Percentiles rank a stretch among this genome's conserved stretches.
Evolutionary conservation across 2,888 invertebrate genomes (phyloP).

Genomic region (Agrotis puta): DNA sequence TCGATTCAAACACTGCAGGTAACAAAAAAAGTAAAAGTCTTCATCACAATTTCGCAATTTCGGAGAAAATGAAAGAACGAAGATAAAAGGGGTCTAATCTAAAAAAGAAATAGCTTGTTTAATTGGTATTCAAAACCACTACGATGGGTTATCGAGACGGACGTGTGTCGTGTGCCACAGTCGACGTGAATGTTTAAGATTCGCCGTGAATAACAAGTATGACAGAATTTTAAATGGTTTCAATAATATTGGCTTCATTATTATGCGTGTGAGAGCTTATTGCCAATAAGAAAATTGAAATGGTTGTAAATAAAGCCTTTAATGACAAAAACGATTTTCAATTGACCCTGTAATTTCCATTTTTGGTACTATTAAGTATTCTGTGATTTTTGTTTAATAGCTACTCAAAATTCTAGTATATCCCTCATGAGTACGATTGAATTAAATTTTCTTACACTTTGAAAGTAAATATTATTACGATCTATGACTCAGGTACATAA

Average conservation of each 20-base stretch:
- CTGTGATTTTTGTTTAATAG: too few species aligned
- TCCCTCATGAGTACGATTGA: neutral
- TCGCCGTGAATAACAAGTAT: constrained; percentile 78
- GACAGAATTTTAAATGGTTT: constrained; percentile 71
- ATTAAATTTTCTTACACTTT: neutral
- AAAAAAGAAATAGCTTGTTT: constrained; percentile 61
- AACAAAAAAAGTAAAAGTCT: neutral
- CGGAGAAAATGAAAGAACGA: constrained; percentile 2
- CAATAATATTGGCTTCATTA: constrained; percentile 66
- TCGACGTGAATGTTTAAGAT: constrained; percentile 76
- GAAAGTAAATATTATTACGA: neutral
- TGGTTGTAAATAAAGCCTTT: constrained; percentile 32
- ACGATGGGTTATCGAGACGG: constrained; percentile 73
- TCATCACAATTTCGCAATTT: constrained; percentile 12
- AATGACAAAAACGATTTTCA: constrained; percentile 1
- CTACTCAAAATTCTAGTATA: neutral
- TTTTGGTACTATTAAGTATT: too few species aligned
- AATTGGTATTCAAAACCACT: constrained; percentile 79
- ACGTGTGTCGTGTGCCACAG: constrained; percentile 89
- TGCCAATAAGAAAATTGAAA: constrained; percentile 66
- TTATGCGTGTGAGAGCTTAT: constrained; percentile 61
- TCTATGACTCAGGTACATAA: neutral
- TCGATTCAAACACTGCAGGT: too few species aligned
- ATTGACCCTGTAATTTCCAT: neutral
- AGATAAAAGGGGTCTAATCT: constrained; percentile 33